Evolutionary conservation across 2,113 vertebrate genomes (phyloP), one percentile per base, ranked within the genome.

Genomic region (Geothlypis trichas): DNA sequence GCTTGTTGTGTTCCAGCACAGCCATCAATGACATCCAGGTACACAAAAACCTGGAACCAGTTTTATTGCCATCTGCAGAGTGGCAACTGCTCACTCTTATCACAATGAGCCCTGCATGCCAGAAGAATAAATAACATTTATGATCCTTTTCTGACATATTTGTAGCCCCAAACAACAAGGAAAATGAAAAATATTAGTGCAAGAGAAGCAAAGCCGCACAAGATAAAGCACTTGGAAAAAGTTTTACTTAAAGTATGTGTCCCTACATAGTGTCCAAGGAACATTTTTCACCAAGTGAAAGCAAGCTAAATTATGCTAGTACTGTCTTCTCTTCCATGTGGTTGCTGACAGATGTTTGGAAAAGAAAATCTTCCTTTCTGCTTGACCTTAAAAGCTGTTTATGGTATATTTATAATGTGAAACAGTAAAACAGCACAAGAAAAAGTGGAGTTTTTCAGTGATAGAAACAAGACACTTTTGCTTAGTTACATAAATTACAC

Each of bases 301-400:
- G 42, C 71, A 31, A 4, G 23, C 77, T 96, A 96, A 97, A 97
- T 97, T 97, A 97, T 92, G 93, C 86, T 85, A 41, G 58, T 42
- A 57, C 78, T 83, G 93, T 93, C 94, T 96, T 93, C 41, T 96
- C 78, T 96, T 96, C 79, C 89, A 58, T 96, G 87, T 85, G 65
- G 69, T 90, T 96, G 76, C 71, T 97, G 97, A 97, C 96, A 97
- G 95, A 98, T 96, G 93, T 92, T 96, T 89, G 79, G 74, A 88
- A 97, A 90, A 96, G 33, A 95, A 98, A 96, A 97, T 84, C 76
- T 95, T 95, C 89, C 85, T 96, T 96, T 95, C 93, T 94, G 49
- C 55, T 97, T 97, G 96, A 97, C 96, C 95, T 97, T 97, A 97
- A 97, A 97, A 96, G n/a, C 66, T 95, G 59, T 93, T 57, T 67